phyloP scores from a whole-genome alignment of 2,113 vertebrate species.

The Bettongia penicillata region DNA sequence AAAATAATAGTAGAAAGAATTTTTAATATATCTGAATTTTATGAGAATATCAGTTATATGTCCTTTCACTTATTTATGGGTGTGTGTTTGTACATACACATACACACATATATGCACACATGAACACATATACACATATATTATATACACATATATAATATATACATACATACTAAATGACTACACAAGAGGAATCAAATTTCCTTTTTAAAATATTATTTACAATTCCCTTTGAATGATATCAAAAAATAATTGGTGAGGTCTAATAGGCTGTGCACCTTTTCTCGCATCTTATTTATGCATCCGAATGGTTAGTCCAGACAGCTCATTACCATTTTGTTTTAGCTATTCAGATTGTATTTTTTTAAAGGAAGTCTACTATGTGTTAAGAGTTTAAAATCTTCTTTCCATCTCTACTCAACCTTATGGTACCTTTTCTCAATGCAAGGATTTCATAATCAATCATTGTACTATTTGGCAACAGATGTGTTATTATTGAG shows the following conservation, averaged over 20 bases:
- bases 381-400: conserved; percentile 57
- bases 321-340: neutral
- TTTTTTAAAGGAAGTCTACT: conserved; percentile 25
- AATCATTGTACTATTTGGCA: conserved; percentile 38
- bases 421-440: conserved; percentile 43
- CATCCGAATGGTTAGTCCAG: neutral
- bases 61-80: neutral
- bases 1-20: neutral
- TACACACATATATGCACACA: no score
- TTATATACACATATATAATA: no score
- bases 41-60: neutral
- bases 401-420: conserved; percentile 46
- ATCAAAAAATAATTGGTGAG: neutral
- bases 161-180: neutral
- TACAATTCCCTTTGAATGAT: neutral
- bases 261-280: neutral
- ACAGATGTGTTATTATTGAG: conserved; percentile 54
- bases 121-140: neutral
- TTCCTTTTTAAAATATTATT: neutral
- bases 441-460: conserved; percentile 45
- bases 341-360: conserved; percentile 32
- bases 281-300: neutral
- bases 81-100: neutral
- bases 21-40: neutral
- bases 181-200: neutral